Percentiles rank a stretch among this genome's conserved stretches.
Evolutionary conservation across 2,888 invertebrate genomes (phyloP).

Genomic region (Dasysyrphus tricinctus): DNA sequence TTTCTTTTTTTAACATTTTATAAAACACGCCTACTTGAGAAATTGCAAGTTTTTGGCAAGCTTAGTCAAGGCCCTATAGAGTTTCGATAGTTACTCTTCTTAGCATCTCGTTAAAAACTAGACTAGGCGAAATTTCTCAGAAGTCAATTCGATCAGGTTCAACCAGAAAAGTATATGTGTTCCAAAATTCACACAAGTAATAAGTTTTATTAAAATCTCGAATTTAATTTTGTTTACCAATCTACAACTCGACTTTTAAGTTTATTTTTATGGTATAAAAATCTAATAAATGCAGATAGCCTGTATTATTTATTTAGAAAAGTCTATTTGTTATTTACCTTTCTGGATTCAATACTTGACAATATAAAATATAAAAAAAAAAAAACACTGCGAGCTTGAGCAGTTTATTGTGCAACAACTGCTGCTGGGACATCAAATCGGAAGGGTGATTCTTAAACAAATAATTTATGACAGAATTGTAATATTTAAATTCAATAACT

Average conservation of each 20-base stretch:
- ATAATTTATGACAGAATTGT: slow-evolving; percentile 19
- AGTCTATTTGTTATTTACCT: slow-evolving; percentile 39
- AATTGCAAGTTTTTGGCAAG: too few relatives aligned
- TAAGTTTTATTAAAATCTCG: not conserved
- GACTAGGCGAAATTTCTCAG: too few relatives aligned
- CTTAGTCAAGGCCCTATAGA: too few relatives aligned
- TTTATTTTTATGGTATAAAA: not conserved
- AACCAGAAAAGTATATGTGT: too few relatives aligned
- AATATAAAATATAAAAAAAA: not conserved
- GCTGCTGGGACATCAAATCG: not conserved
- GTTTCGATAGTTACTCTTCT: too few relatives aligned
- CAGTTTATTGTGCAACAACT: slow-evolving; percentile 30
- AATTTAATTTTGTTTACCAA: not conserved
- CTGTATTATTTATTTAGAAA: slow-evolving; percentile 27
- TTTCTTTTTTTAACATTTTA: too few relatives aligned
- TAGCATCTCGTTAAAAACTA: too few relatives aligned
- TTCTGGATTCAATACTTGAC: not conserved
- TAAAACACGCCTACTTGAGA: too few relatives aligned
- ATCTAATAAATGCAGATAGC: not conserved
- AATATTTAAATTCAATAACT: slow-evolving; percentile 22
- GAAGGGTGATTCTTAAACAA: slow-evolving; percentile 26
- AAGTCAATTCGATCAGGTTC: too few relatives aligned
- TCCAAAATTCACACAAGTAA: too few relatives aligned
- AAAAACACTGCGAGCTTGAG: not conserved
- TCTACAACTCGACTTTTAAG: not conserved